A percentile compares a stretch with the other conserved stretches of the same genome.
Conservation (phyloP, 1,140 invertebrate species). For the Brachionus rotundiformis region DNA sequence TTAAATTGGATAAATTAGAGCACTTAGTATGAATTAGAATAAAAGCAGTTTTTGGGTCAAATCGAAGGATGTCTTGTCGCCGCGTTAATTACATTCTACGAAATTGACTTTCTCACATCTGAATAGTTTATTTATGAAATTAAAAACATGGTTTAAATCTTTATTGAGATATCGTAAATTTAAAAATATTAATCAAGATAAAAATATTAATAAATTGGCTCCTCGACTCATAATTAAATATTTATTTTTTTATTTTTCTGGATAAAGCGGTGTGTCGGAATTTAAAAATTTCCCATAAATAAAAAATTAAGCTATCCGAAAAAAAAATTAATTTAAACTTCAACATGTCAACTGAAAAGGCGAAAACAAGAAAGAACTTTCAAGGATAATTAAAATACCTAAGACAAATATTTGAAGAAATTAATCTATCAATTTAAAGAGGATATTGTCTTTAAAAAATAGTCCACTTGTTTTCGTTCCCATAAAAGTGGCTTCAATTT, state of each 20-base stretch:
- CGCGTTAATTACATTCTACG: neutral
- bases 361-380: slow-evolving; percentile 19
- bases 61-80: neutral
- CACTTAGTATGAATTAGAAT: slow-evolving; percentile 6
- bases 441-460: slow-evolving; percentile 16
- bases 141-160: neutral
- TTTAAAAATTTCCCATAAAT: neutral
- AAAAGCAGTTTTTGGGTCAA: neutral
- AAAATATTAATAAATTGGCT: neutral
- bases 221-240: neutral
- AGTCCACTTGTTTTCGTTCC: neutral
- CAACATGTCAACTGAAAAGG: slow-evolving; percentile 8
- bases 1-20: neutral
- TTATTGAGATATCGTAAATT: neutral
- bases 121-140: too few species aligned
- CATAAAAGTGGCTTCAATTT: slow-evolving; percentile 7
- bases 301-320: neutral
- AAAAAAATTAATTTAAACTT: neutral
- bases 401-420: slow-evolving; percentile 4
- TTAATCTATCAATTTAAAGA: slow-evolving; percentile 7
- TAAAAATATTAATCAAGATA: neutral
- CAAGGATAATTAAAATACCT: slow-evolving; percentile 14
- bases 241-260: slow-evolving; percentile 17
- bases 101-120: slow-evolving; percentile 17
- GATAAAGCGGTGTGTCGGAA: neutral